phyloP scores from a whole-genome alignment of 2,888 invertebrate genomes.

The Hirtodrosophila histrioides region DNA sequence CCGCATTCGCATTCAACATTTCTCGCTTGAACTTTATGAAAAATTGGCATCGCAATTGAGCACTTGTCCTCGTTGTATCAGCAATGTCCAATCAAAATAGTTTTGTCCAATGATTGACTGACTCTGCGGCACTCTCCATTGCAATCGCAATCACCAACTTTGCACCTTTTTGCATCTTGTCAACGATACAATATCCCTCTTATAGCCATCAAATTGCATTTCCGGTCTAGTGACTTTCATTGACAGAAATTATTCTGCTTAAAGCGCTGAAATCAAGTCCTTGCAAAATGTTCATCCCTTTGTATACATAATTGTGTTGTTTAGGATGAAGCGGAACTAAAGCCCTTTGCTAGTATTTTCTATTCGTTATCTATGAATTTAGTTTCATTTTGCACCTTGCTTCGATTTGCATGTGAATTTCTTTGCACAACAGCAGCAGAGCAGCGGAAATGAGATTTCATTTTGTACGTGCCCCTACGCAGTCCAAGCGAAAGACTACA shows the following conservation, averaged over 20 bases:
- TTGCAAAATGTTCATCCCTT: background rate
- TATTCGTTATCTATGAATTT: constrained; percentile 19
- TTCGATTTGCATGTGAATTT: constrained; percentile 53
- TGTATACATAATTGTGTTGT: constrained; percentile 9
- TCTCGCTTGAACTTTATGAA: constrained; percentile 46
- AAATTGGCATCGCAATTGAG: constrained; percentile 50
- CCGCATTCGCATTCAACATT: constrained; percentile 15
- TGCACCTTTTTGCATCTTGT: constrained; percentile 1
- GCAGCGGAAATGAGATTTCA: constrained; percentile 51
- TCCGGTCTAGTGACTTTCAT: constrained; percentile 38
- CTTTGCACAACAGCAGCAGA: constrained; percentile 22
- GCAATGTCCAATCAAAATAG: constrained; percentile 66
- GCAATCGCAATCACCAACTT: no score
- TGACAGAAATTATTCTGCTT: constrained; percentile 34
- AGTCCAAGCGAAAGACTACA: constrained; percentile 8
- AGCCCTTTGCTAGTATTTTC: background rate
- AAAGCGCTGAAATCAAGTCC: constrained; percentile 4
- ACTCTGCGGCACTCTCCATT: no score
- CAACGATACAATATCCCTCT: constrained; percentile 40
- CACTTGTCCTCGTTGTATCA: constrained; percentile 29
- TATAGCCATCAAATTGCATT: constrained; percentile 40
- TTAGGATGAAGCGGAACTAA: background rate
- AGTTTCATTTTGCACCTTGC: constrained; percentile 37
- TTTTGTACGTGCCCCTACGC: constrained; percentile 46
- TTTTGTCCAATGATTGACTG: constrained; percentile 52